phyloP scores from a whole-genome alignment of 2,797 vertebrate species.

The Thalassophryne amazonica region DNA sequence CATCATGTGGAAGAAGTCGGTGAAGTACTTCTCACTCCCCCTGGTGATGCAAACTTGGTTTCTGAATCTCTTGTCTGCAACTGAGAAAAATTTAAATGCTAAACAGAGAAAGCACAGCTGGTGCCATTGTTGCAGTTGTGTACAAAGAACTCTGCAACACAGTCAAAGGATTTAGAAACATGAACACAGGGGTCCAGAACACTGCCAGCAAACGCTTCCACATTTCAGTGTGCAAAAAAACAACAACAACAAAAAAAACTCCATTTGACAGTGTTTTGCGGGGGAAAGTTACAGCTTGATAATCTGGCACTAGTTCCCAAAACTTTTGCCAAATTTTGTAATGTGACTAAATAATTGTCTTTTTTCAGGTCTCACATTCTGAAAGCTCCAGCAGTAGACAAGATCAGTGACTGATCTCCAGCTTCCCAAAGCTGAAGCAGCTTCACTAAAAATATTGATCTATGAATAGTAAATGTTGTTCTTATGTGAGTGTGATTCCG shows the following conservation, averaged over 20 bases:
- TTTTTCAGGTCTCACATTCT: not conserved
- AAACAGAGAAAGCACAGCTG: too few species aligned
- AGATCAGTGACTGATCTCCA: not conserved
- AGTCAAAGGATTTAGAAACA: too few species aligned
- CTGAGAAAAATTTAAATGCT: not conserved
- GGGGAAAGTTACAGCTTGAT: too few species aligned
- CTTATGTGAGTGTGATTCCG: not conserved
- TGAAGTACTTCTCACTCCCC: not conserved
- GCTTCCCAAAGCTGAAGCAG: not conserved
- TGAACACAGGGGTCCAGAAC: too few species aligned
- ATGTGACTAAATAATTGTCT: not conserved
- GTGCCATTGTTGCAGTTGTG: too few species aligned
- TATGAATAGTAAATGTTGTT: not conserved
- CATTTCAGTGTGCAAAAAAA: too few species aligned
- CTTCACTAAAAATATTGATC: constrained; percentile 13
- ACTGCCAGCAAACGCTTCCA: too few species aligned
- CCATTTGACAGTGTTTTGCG: too few species aligned
- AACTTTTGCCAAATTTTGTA: not conserved
- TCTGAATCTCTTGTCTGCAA: not conserved
- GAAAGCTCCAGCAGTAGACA: not conserved
- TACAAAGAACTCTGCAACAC: too few species aligned
- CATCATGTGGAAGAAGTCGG: not conserved
- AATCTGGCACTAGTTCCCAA: too few species aligned
- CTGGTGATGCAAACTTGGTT: not conserved
- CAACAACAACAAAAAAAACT: too few species aligned